Evolutionary conservation across 2,113 vertebrate genomes (phyloP), one percentile per base, ranked within the genome.

Genomic region (Neotoma lepida): DNA sequence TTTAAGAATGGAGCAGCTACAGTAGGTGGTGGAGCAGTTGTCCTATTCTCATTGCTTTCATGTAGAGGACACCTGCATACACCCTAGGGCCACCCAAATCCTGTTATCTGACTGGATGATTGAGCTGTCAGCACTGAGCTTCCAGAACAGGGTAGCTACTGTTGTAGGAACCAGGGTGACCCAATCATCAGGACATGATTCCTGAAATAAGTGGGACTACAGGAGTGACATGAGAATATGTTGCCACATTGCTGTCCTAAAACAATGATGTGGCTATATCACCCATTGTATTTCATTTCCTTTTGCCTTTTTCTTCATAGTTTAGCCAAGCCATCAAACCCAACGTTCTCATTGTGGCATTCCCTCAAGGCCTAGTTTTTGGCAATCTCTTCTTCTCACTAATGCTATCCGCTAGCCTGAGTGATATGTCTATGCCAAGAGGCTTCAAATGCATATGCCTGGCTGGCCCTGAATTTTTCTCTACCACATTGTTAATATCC

Each of bases 41-140:
- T 3, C 41, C 46, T 88, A 76, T 24, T 54, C 41, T 0, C 0
- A 0, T n/a, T 18, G 2, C 68, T 70, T 86, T 35, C 46, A 22
- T 30, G 18, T 51, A 41, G 58, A 71, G 51, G 41, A 8, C 2
- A 9, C 28, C 33, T 8, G 14, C 73, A 33, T 66, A 49, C 0
- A 28, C 4, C 13, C 54, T 41, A 39, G 6, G 41, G 35, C 35
- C 24, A 51, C 22, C 41, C 9, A 6, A 30, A 14, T 49, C 58
- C 33, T 39, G 2, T 80, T 86, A 58, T 41, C 33, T 86, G 41
- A 51, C 28, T 70, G 12, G 46, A 13, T 61, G 15, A 51, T 15
- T 71, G 13, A 10, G 81, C 74, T 61, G 33, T 4, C 15, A 63
- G 39, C 13, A n/a, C n/a, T n/a, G n/a, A n/a, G n/a, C n/a, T n/a